Conservation (phyloP, 1,140 invertebrate species). For the Anthonomus grandis region DNA sequence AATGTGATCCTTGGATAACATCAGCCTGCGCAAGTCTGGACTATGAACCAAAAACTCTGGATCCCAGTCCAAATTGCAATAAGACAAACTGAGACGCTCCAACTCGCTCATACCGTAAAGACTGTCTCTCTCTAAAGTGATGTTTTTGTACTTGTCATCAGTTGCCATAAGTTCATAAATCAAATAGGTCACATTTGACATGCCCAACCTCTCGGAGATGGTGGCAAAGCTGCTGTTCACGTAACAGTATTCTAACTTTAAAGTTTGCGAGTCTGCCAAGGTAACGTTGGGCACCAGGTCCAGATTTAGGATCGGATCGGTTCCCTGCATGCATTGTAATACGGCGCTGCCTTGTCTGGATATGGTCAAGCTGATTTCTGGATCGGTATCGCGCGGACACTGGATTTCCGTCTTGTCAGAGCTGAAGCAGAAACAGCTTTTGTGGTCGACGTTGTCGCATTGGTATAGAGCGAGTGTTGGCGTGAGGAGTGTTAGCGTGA, state of each 20-base stretch:
- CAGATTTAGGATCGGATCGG: background rate
- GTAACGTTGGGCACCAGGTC: conserved; percentile 1
- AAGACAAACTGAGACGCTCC: conserved; percentile 2
- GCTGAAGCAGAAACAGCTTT: background rate
- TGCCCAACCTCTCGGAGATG: conserved; percentile 4
- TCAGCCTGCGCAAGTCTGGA: conserved; percentile 4
- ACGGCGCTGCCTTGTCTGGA: background rate
- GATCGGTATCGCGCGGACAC: background rate
- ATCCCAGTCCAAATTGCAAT: conserved; percentile 1
- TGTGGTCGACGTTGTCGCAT: background rate
- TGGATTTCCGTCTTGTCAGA: background rate
- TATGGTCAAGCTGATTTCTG: conserved; percentile 1
- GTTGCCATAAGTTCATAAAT: conserved; percentile 1
- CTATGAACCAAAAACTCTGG: conserved; percentile 11
- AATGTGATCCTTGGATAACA: background rate
- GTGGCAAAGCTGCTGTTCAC: conserved; percentile 4
- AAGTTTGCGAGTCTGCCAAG: background rate
- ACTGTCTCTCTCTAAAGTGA: background rate
- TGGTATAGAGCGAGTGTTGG: too few relatives aligned
- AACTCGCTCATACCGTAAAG: background rate
- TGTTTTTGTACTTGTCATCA: conserved; percentile 6
- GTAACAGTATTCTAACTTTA: conserved; percentile 14
- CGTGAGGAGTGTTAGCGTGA: too few relatives aligned
- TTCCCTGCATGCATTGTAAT: conserved; percentile 2
- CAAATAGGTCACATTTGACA: conserved; percentile 1